Evolutionary conservation across 2,797 vertebrate species (phyloP).

Genomic region (Bufotes viridis): DNA sequence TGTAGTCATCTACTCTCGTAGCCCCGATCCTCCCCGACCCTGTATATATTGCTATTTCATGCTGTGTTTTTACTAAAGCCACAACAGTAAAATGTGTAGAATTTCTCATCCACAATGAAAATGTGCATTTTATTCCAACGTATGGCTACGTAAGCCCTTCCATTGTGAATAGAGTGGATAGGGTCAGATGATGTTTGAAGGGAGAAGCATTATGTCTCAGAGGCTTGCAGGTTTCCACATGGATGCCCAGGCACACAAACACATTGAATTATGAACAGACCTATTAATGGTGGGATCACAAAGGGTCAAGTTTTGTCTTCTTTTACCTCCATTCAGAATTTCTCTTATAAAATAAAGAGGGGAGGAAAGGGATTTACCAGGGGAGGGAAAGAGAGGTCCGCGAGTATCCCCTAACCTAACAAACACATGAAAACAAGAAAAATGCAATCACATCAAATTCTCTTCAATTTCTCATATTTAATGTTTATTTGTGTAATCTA

Average conservation of each 20-base stretch:
- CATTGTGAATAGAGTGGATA: slow-evolving; percentile 80
- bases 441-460: background rate
- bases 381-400: slow-evolving; percentile 71
- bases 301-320: slow-evolving; percentile 85
- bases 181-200: slow-evolving; percentile 85
- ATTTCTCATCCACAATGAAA: slow-evolving; percentile 74
- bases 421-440: slow-evolving; percentile 65
- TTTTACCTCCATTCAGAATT: slow-evolving; percentile 80
- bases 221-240: slow-evolving; percentile 82
- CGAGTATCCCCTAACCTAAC: slow-evolving; percentile 52
- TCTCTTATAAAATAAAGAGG: slow-evolving; percentile 75
- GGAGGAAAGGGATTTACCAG: slow-evolving; percentile 71
- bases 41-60: slow-evolving; percentile 74
- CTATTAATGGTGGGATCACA: slow-evolving; percentile 83
- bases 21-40: slow-evolving; percentile 66
- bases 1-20: slow-evolving; percentile 64
- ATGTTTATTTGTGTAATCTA: background rate
- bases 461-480: background rate
- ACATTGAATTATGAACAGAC: slow-evolving; percentile 87
- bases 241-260: slow-evolving; percentile 80
- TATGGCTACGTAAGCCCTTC: slow-evolving; percentile 79
- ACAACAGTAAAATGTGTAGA: slow-evolving; percentile 73
- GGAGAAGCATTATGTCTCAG: slow-evolving; percentile 80
- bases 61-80: slow-evolving; percentile 71
- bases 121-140: slow-evolving; percentile 72